Evolutionary conservation across 2,797 vertebrate genomes (phyloP).

Genomic region (Myoxocephalus aenaeus): DNA sequence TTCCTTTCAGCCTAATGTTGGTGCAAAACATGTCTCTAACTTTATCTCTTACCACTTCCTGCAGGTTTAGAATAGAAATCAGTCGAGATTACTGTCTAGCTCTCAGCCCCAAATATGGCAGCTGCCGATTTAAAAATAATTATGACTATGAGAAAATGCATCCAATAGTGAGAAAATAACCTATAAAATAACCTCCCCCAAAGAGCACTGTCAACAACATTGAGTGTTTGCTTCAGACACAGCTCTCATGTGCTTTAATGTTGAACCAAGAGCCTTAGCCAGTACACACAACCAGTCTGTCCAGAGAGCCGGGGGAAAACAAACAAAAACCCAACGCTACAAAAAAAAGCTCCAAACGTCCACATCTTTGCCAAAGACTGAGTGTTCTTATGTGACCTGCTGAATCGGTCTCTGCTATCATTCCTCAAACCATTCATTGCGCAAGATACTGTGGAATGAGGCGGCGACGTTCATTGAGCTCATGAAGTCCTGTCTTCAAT

Average conservation of each 20-base stretch:
- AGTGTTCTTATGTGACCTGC: slow-evolving; percentile 34
- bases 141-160: not conserved
- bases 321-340: slow-evolving; percentile 58
- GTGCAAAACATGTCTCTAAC: not conserved
- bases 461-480: not conserved
- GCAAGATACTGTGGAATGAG: slow-evolving; percentile 12
- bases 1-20: slow-evolving; percentile 7
- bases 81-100: not conserved
- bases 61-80: not conserved
- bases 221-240: slow-evolving; percentile 12
- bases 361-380: slow-evolving; percentile 38
- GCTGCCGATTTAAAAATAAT: slow-evolving; percentile 6
- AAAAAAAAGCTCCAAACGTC: slow-evolving; percentile 35
- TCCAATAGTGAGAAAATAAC: too few relatives aligned
- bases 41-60: slow-evolving; percentile 50
- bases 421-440: slow-evolving; percentile 20
- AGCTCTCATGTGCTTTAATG: slow-evolving; percentile 57
- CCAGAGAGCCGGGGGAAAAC: slow-evolving; percentile 57
- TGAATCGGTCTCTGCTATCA: slow-evolving; percentile 29
- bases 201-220: slow-evolving; percentile 5
- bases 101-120: not conserved
- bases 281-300: slow-evolving; percentile 64
- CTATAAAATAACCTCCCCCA: slow-evolving; percentile 18
- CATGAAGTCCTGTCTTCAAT: not conserved
- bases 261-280: slow-evolving; percentile 46